Conservation (phyloP, 2,888 invertebrate species). For the Xanthorhoe designata region DNA sequence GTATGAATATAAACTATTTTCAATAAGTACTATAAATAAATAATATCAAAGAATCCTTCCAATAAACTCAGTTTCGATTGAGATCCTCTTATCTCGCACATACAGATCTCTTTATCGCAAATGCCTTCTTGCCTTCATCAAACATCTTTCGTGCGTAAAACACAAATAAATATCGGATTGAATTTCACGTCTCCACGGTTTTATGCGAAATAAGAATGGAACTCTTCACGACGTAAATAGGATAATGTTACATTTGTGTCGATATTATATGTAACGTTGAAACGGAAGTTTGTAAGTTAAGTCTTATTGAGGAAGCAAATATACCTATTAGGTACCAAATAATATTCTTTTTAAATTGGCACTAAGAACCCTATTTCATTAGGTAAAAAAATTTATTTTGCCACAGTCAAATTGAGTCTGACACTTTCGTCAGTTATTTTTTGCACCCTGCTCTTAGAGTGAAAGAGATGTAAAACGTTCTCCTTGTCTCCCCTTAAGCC, state of each 20-base stretch:
- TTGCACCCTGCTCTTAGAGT: neutral
- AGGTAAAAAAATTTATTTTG: too few relatives aligned
- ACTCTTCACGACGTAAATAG: conserved; percentile 33
- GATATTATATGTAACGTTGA: neutral
- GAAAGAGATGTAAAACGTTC: conserved; percentile 1
- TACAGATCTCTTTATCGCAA: conserved; percentile 37
- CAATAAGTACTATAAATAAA: neutral
- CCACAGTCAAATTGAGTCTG: too few relatives aligned
- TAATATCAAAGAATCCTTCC: conserved; percentile 16
- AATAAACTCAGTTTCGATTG: conserved; percentile 19
- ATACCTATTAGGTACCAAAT: neutral
- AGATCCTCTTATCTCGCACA: conserved; percentile 29
- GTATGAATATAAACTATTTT: too few relatives aligned
- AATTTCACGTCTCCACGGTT: conserved; percentile 51
- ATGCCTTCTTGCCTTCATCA: conserved; percentile 42
- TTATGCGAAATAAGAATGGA: conserved; percentile 37
- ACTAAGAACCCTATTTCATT: too few relatives aligned
- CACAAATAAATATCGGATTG: conserved; percentile 51
- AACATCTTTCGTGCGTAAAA: conserved; percentile 47
- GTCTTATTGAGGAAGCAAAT: too few relatives aligned
- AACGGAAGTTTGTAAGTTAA: neutral
- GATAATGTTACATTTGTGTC: conserved; percentile 24
- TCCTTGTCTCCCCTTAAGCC: conserved; percentile 1
- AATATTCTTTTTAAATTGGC: neutral
- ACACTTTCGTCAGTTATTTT: too few relatives aligned